Base-by-base conservation (phyloP, 2,113 vertebrate species). In the Stegastes partitus region DNA sequence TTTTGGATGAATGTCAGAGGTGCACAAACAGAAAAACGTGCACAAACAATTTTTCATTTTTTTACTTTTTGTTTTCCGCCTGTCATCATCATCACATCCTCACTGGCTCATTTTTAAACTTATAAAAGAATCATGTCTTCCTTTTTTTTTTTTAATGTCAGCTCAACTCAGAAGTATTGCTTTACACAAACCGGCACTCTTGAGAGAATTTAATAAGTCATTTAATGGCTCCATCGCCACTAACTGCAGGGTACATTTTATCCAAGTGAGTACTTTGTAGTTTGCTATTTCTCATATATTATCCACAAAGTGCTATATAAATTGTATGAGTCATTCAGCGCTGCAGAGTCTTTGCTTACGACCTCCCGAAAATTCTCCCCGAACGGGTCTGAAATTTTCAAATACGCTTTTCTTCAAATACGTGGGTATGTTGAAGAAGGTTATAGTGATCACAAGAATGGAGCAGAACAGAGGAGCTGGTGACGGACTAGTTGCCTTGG, bases 221-320 rank as follows among this genome's bases (percentile, higher is more conserved):
- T 90, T 90, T 91, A 87, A 80, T 78, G 81, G 73, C 76, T 90
- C 82, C 70, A 80, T 91, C 87, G 73, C 79, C 54, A 75, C 87
- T 90, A 87, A 90, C 84, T 86, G 65, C 86, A 83, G 77, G 81
- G 70, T 86, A 87, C 81, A 81, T 89, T 90, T 86, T 86, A 84
- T 91, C 79, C 73, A 82, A 88, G 80, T 79, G 83, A 88, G 79
- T 81, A 81, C 86, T 92, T 91, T 92, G 91, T 89, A 85, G 87
- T 88, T 89, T 87, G 82, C 75, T 70, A 65, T 88, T 86, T 86
- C 81, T 86, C 77, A 88, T 90, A 82, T 88, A 87, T 90, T 88
- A 89, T 87, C 79, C 81, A 83, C 71, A 78, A 80, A 90, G 70
- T 77, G 85, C 85, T 70, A 55, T 73, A 89, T 84, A 87, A 90